A percentile compares a stretch with the other conserved stretches of the same genome.
Evolutionary conservation across 2,888 invertebrate species (phyloP).

Genomic region (Eulithis testata): DNA sequence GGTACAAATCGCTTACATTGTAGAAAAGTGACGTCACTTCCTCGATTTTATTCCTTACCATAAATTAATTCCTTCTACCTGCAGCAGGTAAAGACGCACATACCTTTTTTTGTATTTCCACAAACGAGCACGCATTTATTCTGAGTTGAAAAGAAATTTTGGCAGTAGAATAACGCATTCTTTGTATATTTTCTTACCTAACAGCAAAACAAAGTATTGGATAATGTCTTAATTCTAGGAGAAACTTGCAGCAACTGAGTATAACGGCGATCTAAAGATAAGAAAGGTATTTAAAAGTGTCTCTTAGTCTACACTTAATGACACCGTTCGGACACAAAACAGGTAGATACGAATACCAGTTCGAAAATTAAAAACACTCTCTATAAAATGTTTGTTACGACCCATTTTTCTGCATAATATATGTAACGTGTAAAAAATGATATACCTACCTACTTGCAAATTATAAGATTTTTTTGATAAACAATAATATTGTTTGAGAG

Average conservation of each 20-base stretch:
- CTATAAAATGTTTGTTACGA: neutral
- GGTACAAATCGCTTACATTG: conserved; percentile 7
- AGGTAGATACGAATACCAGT: conserved; percentile 11
- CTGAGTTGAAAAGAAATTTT: neutral
- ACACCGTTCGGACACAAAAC: conserved; percentile 8
- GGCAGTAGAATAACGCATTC: neutral
- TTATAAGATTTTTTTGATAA: too few species aligned
- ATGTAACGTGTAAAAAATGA: neutral
- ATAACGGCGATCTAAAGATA: conserved; percentile 16
- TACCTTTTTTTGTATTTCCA: conserved; percentile 1
- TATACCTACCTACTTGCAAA: too few species aligned
- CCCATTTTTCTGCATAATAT: neutral
- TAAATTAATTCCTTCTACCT: conserved; percentile 26
- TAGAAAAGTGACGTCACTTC: conserved; percentile 24
- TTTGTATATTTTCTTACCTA: neutral
- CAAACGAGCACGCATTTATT: neutral
- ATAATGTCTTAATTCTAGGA: conserved; percentile 17
- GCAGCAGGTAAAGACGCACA: conserved; percentile 9
- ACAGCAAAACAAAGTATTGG: neutral
- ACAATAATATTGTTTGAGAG: too few species aligned
- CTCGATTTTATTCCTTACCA: conserved; percentile 12
- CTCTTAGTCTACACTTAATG: conserved; percentile 13
- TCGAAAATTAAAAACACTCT: neutral
- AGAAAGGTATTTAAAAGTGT: conserved; percentile 19
- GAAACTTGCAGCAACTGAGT: conserved; percentile 12